phyloP scores from a whole-genome alignment of 2,113 vertebrate genomes.

The Lanius ludovicianus region DNA sequence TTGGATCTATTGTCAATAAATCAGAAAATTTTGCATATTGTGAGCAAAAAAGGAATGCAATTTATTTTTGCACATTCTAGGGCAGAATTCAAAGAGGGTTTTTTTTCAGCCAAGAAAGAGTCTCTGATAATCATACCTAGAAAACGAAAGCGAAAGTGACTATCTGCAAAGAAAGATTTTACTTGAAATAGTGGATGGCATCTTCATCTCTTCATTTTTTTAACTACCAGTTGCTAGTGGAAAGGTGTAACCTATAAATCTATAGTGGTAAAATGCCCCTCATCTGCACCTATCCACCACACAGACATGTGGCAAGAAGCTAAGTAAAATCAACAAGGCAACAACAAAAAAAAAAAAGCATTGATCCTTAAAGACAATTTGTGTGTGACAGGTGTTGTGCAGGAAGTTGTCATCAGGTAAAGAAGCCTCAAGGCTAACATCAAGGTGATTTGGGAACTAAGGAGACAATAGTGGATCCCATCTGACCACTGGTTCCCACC shows the following conservation, averaged over 20 bases:
- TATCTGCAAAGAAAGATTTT: background rate
- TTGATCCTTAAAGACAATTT: background rate
- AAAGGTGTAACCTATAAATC: background rate
- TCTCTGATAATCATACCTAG: background rate
- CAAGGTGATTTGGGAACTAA: background rate
- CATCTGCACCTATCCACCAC: background rate
- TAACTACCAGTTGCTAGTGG: background rate
- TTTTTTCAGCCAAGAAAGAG: background rate
- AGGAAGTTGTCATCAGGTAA: background rate
- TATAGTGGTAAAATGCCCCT: rapidly evolving
- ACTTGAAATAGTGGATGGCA: background rate
- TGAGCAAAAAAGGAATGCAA: background rate
- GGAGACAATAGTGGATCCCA: background rate
- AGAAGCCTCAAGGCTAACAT: rapidly evolving
- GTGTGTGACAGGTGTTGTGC: background rate
- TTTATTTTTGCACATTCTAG: background rate
- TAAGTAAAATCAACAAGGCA: background rate
- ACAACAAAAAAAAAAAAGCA: background rate
- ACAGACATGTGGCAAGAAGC: background rate
- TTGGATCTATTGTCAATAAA: background rate
- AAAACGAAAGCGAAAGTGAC: background rate
- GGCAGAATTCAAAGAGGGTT: background rate
- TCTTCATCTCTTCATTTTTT: background rate
- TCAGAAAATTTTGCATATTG: background rate
- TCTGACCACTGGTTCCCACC: background rate